These are phyloP conservation scores for Salmo trutta DNA, from an alignment of 2,797 vertebrate genomes.

Conservation along the genomic window DNA sequence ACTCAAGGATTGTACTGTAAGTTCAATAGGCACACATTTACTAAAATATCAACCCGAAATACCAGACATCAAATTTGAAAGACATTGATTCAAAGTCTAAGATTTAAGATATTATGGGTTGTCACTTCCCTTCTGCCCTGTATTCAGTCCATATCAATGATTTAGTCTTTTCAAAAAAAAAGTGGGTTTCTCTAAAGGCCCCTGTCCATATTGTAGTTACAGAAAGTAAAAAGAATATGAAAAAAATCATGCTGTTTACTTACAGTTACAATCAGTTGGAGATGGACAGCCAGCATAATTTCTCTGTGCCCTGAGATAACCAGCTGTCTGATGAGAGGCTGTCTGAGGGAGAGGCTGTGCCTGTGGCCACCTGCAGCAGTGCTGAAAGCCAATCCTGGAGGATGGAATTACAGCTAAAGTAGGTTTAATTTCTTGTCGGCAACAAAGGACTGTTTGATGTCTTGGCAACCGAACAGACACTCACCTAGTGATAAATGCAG, in stretches of 20 bases:
- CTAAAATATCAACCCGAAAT: too few species aligned
- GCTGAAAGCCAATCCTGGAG: neutral
- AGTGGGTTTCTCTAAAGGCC: neutral
- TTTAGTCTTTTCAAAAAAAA: too few species aligned
- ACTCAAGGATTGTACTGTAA: too few species aligned
- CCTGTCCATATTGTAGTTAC: neutral
- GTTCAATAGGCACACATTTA: too few species aligned
- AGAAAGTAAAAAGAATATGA: neutral
- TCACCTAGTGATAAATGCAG: neutral
- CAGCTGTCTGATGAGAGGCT: neutral
- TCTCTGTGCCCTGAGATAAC: neutral
- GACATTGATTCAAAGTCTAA: too few species aligned
- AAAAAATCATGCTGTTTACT: neutral
- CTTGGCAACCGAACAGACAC: neutral
- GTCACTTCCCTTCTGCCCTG: too few species aligned
- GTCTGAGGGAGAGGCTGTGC: neutral
- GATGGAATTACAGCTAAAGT: conserved; percentile 11
- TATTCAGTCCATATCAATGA: too few species aligned
- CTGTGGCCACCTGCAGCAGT: neutral
- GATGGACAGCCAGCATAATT: neutral
- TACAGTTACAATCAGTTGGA: neutral
- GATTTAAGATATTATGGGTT: too few species aligned
- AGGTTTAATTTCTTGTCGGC: neutral
- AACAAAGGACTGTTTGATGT: neutral
- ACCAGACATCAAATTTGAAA: too few species aligned